phyloP scores from a whole-genome alignment of 2,888 invertebrate genomes.

The Micropterix aruncella region DNA sequence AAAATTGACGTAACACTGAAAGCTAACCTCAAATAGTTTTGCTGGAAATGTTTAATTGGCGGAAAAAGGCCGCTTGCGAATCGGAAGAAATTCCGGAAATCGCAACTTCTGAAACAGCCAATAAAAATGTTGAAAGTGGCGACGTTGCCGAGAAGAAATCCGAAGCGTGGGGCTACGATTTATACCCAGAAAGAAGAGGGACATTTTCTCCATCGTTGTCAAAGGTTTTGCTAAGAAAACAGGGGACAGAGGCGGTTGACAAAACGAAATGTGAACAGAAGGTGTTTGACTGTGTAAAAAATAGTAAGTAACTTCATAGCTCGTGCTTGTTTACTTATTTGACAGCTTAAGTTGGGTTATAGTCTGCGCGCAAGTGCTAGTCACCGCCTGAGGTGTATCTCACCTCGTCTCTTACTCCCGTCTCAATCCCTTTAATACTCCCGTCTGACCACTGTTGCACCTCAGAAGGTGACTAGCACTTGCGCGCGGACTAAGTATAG shows the following conservation, averaged over 20 bases:
- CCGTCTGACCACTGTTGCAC: too few species aligned
- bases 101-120: neutral
- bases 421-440: too few species aligned
- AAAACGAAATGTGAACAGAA: conserved; percentile 70
- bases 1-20: too few species aligned
- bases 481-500: too few species aligned
- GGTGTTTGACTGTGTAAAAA: conserved; percentile 59
- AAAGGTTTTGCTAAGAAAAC: conserved; percentile 43
- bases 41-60: neutral
- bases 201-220: conserved; percentile 38
- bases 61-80: neutral
- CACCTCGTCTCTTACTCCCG: too few species aligned
- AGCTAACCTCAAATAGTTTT: too few species aligned
- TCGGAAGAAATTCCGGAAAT: neutral
- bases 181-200: conserved; percentile 71
- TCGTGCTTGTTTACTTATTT: too few species aligned
- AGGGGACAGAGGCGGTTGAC: conserved; percentile 54
- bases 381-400: too few species aligned
- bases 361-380: too few species aligned
- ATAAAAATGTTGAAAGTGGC: neutral
- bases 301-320: conserved; percentile 35
- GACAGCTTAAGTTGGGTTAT: neutral
- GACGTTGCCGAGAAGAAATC: conserved; percentile 1
- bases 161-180: conserved; percentile 56
- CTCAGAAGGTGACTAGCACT: too few species aligned